Percentiles rank a stretch among this genome's conserved stretches.
phyloP scores from a whole-genome alignment of 2,113 vertebrate genomes.

The Sylvicapra grimmia region DNA sequence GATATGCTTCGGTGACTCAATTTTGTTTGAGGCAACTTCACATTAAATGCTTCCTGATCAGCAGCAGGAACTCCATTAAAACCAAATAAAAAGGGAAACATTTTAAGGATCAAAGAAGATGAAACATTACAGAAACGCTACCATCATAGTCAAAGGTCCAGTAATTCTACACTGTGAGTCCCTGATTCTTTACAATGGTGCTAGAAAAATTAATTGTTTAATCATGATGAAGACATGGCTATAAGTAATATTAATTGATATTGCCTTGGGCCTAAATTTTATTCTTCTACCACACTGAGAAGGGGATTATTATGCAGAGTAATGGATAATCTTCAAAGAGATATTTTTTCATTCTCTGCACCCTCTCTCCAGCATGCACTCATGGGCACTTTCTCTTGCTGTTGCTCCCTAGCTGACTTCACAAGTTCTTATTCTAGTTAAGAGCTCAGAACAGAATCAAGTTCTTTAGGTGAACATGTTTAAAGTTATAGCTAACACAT shows the following conservation, averaged over 20 bases:
- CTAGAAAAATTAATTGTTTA: conserved; percentile 20
- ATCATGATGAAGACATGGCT: not conserved
- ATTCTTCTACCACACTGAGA: not conserved
- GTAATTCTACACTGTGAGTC: not conserved
- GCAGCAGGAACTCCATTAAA: conserved; percentile 37
- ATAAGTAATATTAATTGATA: conserved; percentile 43
- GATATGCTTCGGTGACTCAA: not conserved
- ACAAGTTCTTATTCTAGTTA: not conserved
- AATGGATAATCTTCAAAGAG: conserved; percentile 37
- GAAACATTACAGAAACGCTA: conserved; percentile 37
- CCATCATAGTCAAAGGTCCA: conserved; percentile 18
- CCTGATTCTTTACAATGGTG: not conserved
- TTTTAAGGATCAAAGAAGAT: conserved; percentile 44
- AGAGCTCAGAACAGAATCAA: not conserved
- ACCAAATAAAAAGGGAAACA: conserved; percentile 34
- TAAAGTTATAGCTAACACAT: not conserved
- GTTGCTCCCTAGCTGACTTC: not conserved
- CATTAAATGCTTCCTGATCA: conserved; percentile 28
- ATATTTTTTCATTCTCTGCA: not conserved
- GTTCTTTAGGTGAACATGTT: not conserved
- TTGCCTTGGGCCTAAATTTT: conserved; percentile 29
- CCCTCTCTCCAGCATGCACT: not conserved
- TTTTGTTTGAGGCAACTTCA: conserved; percentile 31
- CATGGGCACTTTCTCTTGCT: not conserved
- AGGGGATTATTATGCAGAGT: not conserved